Percentiles rank a stretch among this genome's conserved stretches.
phyloP scores from a whole-genome alignment of 2,888 invertebrate species.

The Julus scanicus region DNA sequence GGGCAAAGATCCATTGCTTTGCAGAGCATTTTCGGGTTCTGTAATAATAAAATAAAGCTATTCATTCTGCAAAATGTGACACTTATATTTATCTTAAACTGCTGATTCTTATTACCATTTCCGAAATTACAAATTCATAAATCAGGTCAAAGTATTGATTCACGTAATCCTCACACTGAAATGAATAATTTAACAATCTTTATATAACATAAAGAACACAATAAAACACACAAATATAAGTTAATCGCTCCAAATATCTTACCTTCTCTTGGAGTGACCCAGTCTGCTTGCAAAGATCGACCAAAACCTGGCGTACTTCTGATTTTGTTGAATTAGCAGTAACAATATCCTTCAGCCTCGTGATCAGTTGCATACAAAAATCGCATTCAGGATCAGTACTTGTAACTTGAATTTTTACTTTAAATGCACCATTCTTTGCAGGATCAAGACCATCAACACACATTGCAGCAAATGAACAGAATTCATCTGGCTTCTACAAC shows the following conservation, averaged over 20 bases:
- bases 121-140: slow-evolving; percentile 77
- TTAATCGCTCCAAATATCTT: not conserved
- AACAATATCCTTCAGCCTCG: slow-evolving; percentile 81
- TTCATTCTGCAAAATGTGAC: not conserved
- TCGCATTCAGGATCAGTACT: slow-evolving; percentile 74
- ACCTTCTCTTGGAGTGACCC: not conserved
- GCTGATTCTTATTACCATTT: slow-evolving; percentile 66
- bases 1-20: slow-evolving; percentile 76
- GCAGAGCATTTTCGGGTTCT: slow-evolving; percentile 77
- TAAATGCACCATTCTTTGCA: slow-evolving; percentile 55
- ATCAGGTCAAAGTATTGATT: slow-evolving; percentile 81
- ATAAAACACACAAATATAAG: not conserved
- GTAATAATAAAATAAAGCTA: not conserved
- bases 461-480: slow-evolving; percentile 82
- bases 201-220: not conserved
- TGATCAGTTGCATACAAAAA: slow-evolving; percentile 84
- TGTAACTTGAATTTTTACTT: not conserved
- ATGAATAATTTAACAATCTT: slow-evolving; percentile 54
- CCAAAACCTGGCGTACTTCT: slow-evolving; percentile 22
- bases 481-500: slow-evolving; percentile 69
- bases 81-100: not conserved
- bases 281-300: not conserved
- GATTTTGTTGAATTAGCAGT: slow-evolving; percentile 82
- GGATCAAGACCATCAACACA: slow-evolving; percentile 69
- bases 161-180: slow-evolving; percentile 77